Base-by-base conservation (phyloP, 2,797 vertebrate genomes). In the Takifugu rubripes region DNA sequence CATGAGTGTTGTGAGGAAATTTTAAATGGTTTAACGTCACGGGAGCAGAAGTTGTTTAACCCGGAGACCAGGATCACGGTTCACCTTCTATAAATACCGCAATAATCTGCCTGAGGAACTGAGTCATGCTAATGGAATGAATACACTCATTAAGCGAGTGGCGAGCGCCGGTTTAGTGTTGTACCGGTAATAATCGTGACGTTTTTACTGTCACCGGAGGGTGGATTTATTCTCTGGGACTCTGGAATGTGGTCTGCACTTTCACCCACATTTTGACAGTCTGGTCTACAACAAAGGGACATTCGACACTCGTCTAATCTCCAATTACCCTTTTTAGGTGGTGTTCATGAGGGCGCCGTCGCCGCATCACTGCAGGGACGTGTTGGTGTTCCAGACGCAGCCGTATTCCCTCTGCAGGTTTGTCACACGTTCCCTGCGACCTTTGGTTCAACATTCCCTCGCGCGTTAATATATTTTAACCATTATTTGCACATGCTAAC, bases 401-500 rank as follows among this genome's bases (percentile, higher is more conserved):
- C 95, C 96, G 0, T 94, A 95, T 56, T 92, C 95, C 1, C 92
- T 99, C 48, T 88, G 89, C 84, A 94, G 95, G 96, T 96, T 87
- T 76, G 69, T 52, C 0, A 0, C 11, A n/a, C 11, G 36, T 1
- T 8, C n/a, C 27, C 5, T 2, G 31, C 10, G 31, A 33, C 31
- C 31, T 33, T 33, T 33, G 31, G 31, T 11, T 9, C 7, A 33
- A 33, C 31, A 33, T 10, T 10, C 10, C 31, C 31, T 33, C 2
- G 9, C 31, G 10, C 10, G 8, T 33, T 9, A 33, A 33, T 21
- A 33, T 33, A 33, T 29, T 29, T 29, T 2, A 33, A 10, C 7
- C 2, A 33, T 10, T 33, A 33, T 33, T 33, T 33, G 9, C 9
- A 33, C 31, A 33, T 33, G 1, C 31, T 33, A 33, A 21, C 21